phyloP scores from a whole-genome alignment of 1,140 invertebrate genomes.

The Cryptotermes secundus region DNA sequence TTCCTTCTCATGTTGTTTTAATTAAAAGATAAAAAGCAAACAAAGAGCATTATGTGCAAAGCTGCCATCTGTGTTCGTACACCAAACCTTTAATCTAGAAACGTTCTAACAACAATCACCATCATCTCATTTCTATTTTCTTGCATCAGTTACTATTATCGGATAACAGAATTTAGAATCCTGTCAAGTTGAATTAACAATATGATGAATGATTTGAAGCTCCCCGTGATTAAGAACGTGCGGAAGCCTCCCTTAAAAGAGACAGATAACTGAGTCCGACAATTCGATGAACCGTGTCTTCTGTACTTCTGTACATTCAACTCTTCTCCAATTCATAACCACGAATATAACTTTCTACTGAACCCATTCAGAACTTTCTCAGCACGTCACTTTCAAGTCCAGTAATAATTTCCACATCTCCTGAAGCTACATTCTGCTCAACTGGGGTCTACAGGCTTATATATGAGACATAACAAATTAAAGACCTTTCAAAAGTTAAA shows the following conservation, averaged over 20 bases:
- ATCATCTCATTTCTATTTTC: not conserved
- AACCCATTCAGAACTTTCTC: not conserved
- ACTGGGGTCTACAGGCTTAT: too few relatives aligned
- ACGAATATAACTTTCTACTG: not conserved
- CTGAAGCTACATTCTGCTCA: too few relatives aligned
- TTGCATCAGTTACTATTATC: not conserved
- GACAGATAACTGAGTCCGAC: not conserved
- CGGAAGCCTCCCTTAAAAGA: not conserved
- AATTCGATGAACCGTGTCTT: not conserved
- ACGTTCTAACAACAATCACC: not conserved
- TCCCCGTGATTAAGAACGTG: not conserved
- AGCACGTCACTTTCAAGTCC: not conserved
- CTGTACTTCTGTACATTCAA: not conserved
- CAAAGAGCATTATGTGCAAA: not conserved
- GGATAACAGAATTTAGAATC: not conserved
- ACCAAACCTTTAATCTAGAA: not conserved
- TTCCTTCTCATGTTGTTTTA: not conserved
- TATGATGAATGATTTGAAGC: not conserved
- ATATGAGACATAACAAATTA: too few relatives aligned
- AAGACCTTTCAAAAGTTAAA: too few relatives aligned
- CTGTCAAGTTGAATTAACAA: not conserved
- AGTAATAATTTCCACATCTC: not conserved
- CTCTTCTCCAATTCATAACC: not conserved
- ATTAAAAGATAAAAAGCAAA: too few relatives aligned
- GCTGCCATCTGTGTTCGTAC: not conserved